These are phyloP conservation scores for Andrena flavipes DNA, from an alignment of 2,888 invertebrate genomes.

Conservation along the genomic window DNA sequence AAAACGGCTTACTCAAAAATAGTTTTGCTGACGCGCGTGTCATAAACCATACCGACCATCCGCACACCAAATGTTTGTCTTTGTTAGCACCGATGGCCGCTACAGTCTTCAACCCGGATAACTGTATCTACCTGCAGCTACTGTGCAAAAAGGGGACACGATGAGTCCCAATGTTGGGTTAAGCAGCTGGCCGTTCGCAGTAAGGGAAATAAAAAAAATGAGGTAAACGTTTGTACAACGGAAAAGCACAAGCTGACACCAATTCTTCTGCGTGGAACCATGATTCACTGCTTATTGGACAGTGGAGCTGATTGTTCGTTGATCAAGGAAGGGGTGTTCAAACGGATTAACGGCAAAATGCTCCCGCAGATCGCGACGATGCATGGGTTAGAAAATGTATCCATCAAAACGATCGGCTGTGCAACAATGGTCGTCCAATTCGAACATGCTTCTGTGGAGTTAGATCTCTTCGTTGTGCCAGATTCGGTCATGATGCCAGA, in stretches of 20 bases:
- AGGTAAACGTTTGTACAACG: neutral
- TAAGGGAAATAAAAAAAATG: neutral
- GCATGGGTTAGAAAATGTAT: neutral
- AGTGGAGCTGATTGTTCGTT: conserved; percentile 16
- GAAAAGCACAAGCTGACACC: neutral
- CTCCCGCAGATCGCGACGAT: neutral
- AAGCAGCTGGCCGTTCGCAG: neutral
- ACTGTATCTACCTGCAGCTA: neutral
- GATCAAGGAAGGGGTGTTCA: neutral
- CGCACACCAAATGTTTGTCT: too few species aligned
- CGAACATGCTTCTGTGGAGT: neutral
- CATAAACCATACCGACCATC: too few species aligned
- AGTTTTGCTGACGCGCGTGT: too few species aligned
- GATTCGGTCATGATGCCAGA: neutral
- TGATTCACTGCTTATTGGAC: conserved; percentile 14
- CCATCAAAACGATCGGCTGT: neutral
- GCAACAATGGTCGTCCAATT: neutral
- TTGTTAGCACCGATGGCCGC: too few species aligned
- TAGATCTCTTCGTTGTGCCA: conserved; percentile 19
- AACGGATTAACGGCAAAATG: neutral
- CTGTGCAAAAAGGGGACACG: conserved; percentile 1
- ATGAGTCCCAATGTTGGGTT: neutral
- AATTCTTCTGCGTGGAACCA: neutral
- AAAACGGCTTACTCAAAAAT: too few species aligned
- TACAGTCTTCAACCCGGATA: neutral